Conservation (phyloP, 2,888 invertebrate genomes). For the Ganaspis brasiliensis region DNA sequence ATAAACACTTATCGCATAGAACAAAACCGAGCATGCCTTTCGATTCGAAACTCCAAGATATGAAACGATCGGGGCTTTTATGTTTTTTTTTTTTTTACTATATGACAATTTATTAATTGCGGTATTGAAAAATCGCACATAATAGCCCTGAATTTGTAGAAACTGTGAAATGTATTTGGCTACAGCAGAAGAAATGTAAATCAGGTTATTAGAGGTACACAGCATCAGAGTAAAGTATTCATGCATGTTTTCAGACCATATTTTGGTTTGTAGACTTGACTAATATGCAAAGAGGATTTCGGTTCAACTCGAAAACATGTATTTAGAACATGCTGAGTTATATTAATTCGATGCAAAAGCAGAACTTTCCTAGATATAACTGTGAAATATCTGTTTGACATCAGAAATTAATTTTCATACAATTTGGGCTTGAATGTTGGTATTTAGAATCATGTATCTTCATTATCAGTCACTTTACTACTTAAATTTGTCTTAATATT, state of each 20-base stretch:
- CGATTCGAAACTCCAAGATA: slow-evolving; percentile 74
- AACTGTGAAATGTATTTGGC: slow-evolving; percentile 78
- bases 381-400: slow-evolving; percentile 8
- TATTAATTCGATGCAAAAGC: slow-evolving; percentile 32
- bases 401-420: slow-evolving; percentile 46
- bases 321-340: slow-evolving; percentile 33
- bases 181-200: slow-evolving; percentile 53
- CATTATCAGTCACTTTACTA: not conserved
- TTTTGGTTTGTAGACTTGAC: slow-evolving; percentile 20
- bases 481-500: too few relatives aligned
- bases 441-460: slow-evolving; percentile 3
- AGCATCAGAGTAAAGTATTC: slow-evolving; percentile 31
- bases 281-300: slow-evolving; percentile 34
- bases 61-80: slow-evolving; percentile 74
- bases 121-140: slow-evolving; percentile 62
- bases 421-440: not conserved
- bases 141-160: slow-evolving; percentile 76
- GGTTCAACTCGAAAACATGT: slow-evolving; percentile 21
- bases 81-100: slow-evolving; percentile 57
- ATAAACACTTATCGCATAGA: slow-evolving; percentile 66
- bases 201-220: slow-evolving; percentile 27
- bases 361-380: not conserved
- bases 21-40: slow-evolving; percentile 73
- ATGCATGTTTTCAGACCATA: slow-evolving; percentile 32
- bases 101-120: slow-evolving; percentile 21